Evolutionary conservation across 1,140 invertebrate genomes (phyloP).

Genomic region (Pteromalus puparum): DNA sequence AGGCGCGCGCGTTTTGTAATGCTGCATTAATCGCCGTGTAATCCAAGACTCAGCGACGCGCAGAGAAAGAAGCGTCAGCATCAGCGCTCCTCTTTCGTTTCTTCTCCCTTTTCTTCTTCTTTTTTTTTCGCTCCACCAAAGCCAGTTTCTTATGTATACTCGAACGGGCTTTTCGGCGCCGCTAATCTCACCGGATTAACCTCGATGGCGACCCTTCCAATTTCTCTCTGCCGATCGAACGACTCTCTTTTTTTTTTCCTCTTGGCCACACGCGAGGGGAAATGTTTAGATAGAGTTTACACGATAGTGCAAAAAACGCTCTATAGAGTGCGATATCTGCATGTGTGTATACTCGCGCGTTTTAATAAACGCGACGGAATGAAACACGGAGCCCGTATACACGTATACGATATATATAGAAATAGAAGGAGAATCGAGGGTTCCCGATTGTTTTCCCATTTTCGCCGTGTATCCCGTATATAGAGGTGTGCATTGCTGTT

Average conservation of each 20-base stretch:
- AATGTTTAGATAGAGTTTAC: background rate
- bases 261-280: background rate
- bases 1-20: conserved; percentile 28
- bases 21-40: conserved; percentile 37
- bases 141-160: conserved; percentile 18
- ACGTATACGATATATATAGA: background rate
- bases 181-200: conserved; percentile 37
- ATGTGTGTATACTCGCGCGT: background rate
- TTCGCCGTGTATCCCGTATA: background rate
- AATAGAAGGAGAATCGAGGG: background rate
- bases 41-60: conserved; percentile 1
- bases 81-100: background rate
- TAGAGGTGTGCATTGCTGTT: background rate
- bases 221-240: background rate
- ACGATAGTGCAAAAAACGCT: background rate
- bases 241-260: background rate
- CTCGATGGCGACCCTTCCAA: background rate
- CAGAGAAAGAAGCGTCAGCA: background rate
- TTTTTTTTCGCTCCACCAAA: background rate
- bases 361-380: background rate
- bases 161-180: conserved; percentile 37
- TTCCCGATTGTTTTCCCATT: background rate
- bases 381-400: too few species aligned
- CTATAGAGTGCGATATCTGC: background rate
- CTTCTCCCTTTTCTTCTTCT: background rate